Percentiles rank a stretch among this genome's conserved stretches.
phyloP scores from a whole-genome alignment of 2,888 invertebrate genomes.

The Syrphus vitripennis region DNA sequence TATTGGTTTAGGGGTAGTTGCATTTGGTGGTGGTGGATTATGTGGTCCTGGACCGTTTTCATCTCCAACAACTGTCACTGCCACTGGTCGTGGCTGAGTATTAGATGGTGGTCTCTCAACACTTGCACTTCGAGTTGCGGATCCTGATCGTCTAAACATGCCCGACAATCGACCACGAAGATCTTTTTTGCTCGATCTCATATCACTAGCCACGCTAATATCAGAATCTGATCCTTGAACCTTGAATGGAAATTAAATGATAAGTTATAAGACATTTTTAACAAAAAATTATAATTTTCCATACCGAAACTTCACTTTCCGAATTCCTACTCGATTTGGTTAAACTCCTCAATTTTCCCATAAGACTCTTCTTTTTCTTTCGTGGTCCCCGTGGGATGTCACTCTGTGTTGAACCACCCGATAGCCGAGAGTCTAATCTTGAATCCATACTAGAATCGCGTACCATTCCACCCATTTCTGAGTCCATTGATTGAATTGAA shows the following conservation, averaged over 20 bases:
- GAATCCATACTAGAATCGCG: slow-evolving; percentile 86
- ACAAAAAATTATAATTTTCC: not conserved
- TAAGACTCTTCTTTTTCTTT: slow-evolving; percentile 90
- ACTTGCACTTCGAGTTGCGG: slow-evolving; percentile 86
- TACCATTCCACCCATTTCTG: slow-evolving; percentile 85
- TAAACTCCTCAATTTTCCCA: slow-evolving; percentile 91
- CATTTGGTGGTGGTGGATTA: slow-evolving; percentile 78
- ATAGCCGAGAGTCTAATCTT: slow-evolving; percentile 89
- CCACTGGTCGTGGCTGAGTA: slow-evolving; percentile 82
- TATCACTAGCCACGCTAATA: slow-evolving; percentile 85
- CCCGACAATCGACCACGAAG: slow-evolving; percentile 90
- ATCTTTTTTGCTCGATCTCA: slow-evolving; percentile 87
- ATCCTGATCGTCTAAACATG: slow-evolving; percentile 89
- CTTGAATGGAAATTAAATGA: slow-evolving; percentile 67
- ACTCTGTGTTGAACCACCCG: slow-evolving; percentile 92
- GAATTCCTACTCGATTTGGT: slow-evolving; percentile 87
- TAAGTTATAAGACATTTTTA: not conserved
- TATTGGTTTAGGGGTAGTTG: slow-evolving; percentile 79
- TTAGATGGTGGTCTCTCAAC: slow-evolving; percentile 76
- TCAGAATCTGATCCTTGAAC: slow-evolving; percentile 88
- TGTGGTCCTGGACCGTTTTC: slow-evolving; percentile 78
- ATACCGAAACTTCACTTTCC: slow-evolving; percentile 81
- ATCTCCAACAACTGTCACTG: slow-evolving; percentile 80
- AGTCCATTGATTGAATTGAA: slow-evolving; percentile 90
- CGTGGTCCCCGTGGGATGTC: slow-evolving; percentile 86